Conservation (phyloP, 2,113 vertebrate genomes). For the Chloropsis cyanopogon region DNA sequence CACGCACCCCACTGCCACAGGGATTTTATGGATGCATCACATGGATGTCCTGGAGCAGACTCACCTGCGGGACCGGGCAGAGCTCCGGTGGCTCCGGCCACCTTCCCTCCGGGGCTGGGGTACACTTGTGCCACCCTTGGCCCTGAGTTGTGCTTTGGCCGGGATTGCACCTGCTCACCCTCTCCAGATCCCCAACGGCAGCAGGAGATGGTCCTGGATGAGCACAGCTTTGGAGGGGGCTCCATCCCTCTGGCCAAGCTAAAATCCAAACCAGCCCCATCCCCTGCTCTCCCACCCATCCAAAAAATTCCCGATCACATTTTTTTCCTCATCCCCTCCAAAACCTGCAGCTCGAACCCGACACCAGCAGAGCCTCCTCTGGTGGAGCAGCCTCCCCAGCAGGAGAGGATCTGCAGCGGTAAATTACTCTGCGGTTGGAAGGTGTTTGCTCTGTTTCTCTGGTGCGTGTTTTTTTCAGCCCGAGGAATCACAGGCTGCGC, state of each 20-base stretch:
- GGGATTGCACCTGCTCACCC: neutral
- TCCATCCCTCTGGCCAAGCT: neutral
- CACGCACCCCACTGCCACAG: rapidly evolving
- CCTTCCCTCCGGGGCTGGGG: neutral
- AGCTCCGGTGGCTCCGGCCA: neutral
- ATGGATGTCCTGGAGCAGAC: neutral
- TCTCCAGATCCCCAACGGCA: neutral
- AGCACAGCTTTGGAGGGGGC: neutral
- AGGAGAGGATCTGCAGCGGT: conserved; percentile 58
- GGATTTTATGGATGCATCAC: neutral
- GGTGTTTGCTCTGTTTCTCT: conserved; percentile 31
- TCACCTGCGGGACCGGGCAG: neutral
- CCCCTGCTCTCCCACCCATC: neutral
- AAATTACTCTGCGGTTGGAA: conserved; percentile 66
- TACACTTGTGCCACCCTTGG: neutral
- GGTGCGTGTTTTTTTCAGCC: neutral
- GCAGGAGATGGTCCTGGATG: neutral
- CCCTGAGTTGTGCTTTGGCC: rapidly evolving
- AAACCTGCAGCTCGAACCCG: neutral
- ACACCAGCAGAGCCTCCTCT: conserved; percentile 43
- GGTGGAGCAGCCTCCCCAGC: conserved; percentile 8
- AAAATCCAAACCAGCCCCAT: neutral
- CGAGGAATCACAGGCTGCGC: neutral
- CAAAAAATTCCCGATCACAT: neutral
- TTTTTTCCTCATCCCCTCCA: neutral